Percentiles rank a stretch among this genome's conserved stretches.
Conservation (phyloP, 2,888 invertebrate species). For the Lasioglossum pauxillum region DNA sequence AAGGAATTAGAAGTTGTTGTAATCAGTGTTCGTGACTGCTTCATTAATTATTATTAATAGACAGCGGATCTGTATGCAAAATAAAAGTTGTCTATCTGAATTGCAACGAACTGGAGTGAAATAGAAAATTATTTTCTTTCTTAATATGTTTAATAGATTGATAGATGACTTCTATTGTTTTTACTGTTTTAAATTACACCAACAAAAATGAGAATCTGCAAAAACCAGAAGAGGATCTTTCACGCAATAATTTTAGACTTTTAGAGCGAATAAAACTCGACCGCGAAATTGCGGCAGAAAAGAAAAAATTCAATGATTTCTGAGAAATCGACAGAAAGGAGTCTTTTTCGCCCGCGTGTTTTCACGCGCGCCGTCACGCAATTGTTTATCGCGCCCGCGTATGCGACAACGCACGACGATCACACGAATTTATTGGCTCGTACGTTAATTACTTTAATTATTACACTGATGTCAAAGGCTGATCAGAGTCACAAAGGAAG, state of each 20-base stretch:
- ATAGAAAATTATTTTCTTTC: too few relatives aligned
- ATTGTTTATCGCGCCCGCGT: conserved; percentile 47
- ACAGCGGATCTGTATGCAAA: too few relatives aligned
- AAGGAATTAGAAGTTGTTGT: too few relatives aligned
- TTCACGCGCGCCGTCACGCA: conserved; percentile 28
- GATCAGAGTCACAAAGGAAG: conserved; percentile 81
- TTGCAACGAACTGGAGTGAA: too few relatives aligned
- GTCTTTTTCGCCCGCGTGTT: not conserved
- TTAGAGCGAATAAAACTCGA: not conserved
- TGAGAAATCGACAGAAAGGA: not conserved
- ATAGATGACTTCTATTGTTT: too few relatives aligned
- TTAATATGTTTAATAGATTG: too few relatives aligned
- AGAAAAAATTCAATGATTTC: not conserved
- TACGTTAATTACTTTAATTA: conserved; percentile 83
- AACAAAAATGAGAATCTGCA: too few relatives aligned
- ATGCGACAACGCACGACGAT: conserved; percentile 57
- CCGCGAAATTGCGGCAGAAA: not conserved
- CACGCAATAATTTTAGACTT: not conserved
- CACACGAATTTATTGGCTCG: conserved; percentile 79
- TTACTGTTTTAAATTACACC: too few relatives aligned
- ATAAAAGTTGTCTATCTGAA: too few relatives aligned
- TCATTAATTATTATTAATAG: too few relatives aligned
- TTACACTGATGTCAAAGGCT: conserved; percentile 82
- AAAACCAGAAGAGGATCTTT: too few relatives aligned
- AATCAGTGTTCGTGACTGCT: too few relatives aligned